Base-by-base conservation (phyloP, 2,113 vertebrate genomes). In the Uria aalge region DNA sequence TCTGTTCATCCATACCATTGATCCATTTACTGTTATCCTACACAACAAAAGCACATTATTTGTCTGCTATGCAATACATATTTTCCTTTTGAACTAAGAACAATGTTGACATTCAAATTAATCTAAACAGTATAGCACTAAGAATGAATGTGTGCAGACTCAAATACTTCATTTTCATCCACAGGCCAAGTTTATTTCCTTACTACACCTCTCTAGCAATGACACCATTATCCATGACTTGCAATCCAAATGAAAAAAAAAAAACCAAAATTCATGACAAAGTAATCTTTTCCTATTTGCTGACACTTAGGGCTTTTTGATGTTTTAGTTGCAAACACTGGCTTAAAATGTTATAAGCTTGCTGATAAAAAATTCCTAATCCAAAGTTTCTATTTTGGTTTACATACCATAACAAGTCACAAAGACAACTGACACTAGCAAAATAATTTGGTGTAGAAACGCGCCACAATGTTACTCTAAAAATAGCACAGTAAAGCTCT, bases 11-110 rank as follows among this genome's bases (percentile, higher is more conserved):
- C 98, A 99, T 98, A 32, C 99, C 99, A 94, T 98, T 98, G n/a
- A 98, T 98, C 99, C 99, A 99, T 88, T 99, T 99, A 86, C 99
- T 99, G 95, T 99, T 99, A 97, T 99, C 99, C 99, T 99, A 95
- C 32, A 97, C 69, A 93, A 94, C 68, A 84, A 89, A 82, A 69
- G 43, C 21, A 79, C 3, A 0, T 21, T 45, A 17, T 45, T 79
- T 43, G 64, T 27, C 10, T 64, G 38, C 9, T 69, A 36, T 4
- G 4, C 3, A 59, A 77, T 12, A 68, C 1, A 1, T 12, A 48
- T 59, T 77, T 73, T 64, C 41, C 41, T 71, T 74, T 45, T 40
- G 57, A 75, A 72, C 29, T 15, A 50, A 32, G n/a, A 88, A 45
- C 16, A 56, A 13, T 12, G 82, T 1, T 43, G 67, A 20, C 26